Evolutionary conservation across 2,797 vertebrate species (phyloP), one percentile per base, ranked within the genome.

Genomic region (Pantherophis vulpinus): DNA sequence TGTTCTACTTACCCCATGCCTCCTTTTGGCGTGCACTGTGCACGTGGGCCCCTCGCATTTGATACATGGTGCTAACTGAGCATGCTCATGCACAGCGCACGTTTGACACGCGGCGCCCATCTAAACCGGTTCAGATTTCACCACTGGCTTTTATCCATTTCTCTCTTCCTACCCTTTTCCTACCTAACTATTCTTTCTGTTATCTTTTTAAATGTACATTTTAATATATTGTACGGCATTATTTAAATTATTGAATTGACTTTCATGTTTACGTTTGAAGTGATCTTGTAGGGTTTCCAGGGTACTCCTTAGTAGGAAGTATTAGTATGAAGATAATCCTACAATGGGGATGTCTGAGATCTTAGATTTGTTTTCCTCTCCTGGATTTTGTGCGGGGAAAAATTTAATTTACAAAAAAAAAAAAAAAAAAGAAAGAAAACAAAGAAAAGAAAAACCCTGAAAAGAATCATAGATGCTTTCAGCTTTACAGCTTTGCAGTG

Each of bases 101-200:
- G 0, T 47, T 47, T 7, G 47, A 5, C 7, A 51, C 6, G 6
- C 0, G 47, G 47, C 6, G 1, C 47, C 0, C 6, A 51, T n/a
- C n/a, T 51, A 51, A 51, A 51, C 6, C 47, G 6, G 47, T 51
- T 7, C 47, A 51, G 6, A 51, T 51, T 51, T 51, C 6, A 51
- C 47, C 47, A 51, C 47, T 51, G 47, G 37, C 74, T 83, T 79
- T 83, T 83, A 25, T 83, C 37, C 20, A 83, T 47, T 79, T 42
- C 37, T 79, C 37, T 47, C 74, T 83, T 83, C 20, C 20, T 47
- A 47, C 11, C 23, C 20, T 83, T 47, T 83, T 25, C 79, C 20
- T 47, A 83, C 37, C 37, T 25, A 83, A 47, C 5, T 47, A 83
- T 83, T 25, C 20, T 47, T 47, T 83, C 79, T 47, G 20, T 25